Conservation (phyloP, 2,113 vertebrate species). For the Platysteira castanea region DNA sequence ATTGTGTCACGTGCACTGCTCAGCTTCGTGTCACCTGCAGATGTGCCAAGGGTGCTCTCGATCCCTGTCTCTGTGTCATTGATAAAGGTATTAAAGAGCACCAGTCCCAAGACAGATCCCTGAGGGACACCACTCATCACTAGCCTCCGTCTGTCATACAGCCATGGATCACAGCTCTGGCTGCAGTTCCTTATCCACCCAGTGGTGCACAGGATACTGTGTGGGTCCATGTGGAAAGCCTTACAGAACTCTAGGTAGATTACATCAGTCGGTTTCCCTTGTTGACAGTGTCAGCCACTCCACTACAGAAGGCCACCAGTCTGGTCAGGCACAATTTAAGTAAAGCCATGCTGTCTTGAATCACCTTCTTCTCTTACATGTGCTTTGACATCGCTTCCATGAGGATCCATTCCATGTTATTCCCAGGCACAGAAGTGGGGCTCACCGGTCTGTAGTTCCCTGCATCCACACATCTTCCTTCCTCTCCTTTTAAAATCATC, state of each 20-base stretch:
- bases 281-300: background rate
- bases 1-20: background rate
- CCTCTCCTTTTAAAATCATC: background rate
- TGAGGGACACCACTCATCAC: background rate
- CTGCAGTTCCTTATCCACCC: background rate
- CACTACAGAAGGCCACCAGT: background rate
- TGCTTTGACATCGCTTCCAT: background rate
- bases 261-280: background rate
- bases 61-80: background rate
- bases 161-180: too few relatives aligned
- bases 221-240: accelerated
- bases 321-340: background rate
- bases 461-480: background rate
- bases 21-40: background rate
- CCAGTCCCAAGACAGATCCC: background rate
- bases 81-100: background rate
- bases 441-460: background rate
- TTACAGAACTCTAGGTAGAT: background rate
- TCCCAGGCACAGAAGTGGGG: background rate
- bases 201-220: background rate
- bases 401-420: background rate
- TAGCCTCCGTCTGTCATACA: background rate
- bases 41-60: accelerated
- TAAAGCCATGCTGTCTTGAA: background rate
- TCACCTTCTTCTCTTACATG: background rate